A percentile compares a stretch with the other conserved stretches of the same genome.
These are phyloP conservation scores for Philereme vetulata DNA, from an alignment of 2,888 invertebrate genomes.

Conservation along the genomic window DNA sequence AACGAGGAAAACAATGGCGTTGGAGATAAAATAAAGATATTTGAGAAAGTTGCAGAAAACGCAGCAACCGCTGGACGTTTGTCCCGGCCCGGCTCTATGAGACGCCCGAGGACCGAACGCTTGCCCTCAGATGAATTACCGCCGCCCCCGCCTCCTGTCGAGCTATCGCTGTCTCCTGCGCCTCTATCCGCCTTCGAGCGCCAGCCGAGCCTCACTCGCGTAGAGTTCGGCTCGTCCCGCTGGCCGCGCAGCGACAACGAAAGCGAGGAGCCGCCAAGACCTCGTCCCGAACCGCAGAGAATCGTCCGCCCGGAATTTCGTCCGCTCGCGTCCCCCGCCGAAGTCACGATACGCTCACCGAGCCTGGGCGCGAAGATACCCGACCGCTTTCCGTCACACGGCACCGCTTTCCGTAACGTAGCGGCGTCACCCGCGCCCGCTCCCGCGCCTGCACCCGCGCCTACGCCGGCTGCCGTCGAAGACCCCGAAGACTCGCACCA, in stretches of 20 bases:
- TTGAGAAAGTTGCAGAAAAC: slow-evolving; percentile 75
- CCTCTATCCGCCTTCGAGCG: slow-evolving; percentile 54
- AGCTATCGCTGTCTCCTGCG: slow-evolving; percentile 41
- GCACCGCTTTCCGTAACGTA: slow-evolving; percentile 79
- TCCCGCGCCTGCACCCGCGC: slow-evolving; percentile 60
- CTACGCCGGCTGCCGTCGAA: slow-evolving; percentile 61
- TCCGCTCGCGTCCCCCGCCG: slow-evolving; percentile 68
- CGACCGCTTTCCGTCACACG: slow-evolving; percentile 76
- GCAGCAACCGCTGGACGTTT: slow-evolving; percentile 57
- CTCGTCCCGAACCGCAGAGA: slow-evolving; percentile 70
- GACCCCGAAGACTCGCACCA: slow-evolving; percentile 62
- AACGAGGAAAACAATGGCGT: slow-evolving; percentile 72
- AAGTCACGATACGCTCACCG: slow-evolving; percentile 74
- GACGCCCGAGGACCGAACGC: slow-evolving; percentile 55
- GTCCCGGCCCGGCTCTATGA: slow-evolving; percentile 69
- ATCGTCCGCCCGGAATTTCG: slow-evolving; percentile 78
- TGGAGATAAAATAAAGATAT: slow-evolving; percentile 78
- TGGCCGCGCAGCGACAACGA: slow-evolving; percentile 32
- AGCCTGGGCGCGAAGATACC: slow-evolving; percentile 71
- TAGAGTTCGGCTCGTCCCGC: slow-evolving; percentile 26
- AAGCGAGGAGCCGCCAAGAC: slow-evolving; percentile 51
- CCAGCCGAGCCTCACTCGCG: slow-evolving; percentile 57
- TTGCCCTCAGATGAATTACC: slow-evolving; percentile 39
- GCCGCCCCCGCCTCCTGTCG: slow-evolving; percentile 32
- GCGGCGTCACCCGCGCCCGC: slow-evolving; percentile 66